Percentiles rank a stretch among this genome's conserved stretches.
These are phyloP conservation scores for Isaurus tuberculatus DNA, from an alignment of 92 coral and sea anemone genomes.

Conservation along the genomic window DNA sequence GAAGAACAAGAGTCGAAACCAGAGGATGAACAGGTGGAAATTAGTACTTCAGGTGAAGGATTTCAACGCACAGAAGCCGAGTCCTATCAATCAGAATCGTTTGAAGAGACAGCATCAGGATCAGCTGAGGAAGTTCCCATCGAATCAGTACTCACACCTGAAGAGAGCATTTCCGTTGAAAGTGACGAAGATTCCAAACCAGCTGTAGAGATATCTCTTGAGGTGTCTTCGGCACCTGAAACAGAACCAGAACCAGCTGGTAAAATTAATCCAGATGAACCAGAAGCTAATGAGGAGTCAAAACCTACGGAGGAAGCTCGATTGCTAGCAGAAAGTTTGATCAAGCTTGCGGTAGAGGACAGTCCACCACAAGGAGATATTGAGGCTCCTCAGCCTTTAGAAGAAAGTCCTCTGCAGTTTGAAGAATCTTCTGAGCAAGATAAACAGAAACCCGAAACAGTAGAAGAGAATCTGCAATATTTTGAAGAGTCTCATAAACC, in stretches of 20 bases:
- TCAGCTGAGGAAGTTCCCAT: slow-evolving; percentile 43
- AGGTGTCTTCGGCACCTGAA: slow-evolving; percentile 14
- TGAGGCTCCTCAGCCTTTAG: background rate
- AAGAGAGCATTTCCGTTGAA: slow-evolving; percentile 25
- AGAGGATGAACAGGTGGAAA: slow-evolving; percentile 36
- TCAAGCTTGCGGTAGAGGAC: slow-evolving; percentile 21
- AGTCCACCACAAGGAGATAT: background rate
- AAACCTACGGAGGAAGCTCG: slow-evolving; percentile 29
- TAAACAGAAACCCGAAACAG: background rate
- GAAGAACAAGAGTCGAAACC: slow-evolving; percentile 1
- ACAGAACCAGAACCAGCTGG: slow-evolving; percentile 20
- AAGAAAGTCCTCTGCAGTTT: background rate
- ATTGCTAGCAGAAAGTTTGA: slow-evolving; percentile 30
- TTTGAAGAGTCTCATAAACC: background rate
- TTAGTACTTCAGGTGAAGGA: slow-evolving; percentile 13
- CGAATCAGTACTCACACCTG: slow-evolving; percentile 34
- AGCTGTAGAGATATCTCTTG: slow-evolving; percentile 35
- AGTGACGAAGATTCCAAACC: slow-evolving; percentile 38
- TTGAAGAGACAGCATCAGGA: slow-evolving; percentile 25
- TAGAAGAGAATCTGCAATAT: background rate
- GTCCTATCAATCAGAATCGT: slow-evolving; percentile 2
- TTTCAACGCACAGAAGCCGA: slow-evolving; percentile 25
- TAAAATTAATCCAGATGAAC: background rate
- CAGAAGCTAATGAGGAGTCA: background rate
- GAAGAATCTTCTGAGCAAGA: background rate